Base-by-base conservation (phyloP, 2,888 invertebrate species). In the Sesia bembeciformis region DNA sequence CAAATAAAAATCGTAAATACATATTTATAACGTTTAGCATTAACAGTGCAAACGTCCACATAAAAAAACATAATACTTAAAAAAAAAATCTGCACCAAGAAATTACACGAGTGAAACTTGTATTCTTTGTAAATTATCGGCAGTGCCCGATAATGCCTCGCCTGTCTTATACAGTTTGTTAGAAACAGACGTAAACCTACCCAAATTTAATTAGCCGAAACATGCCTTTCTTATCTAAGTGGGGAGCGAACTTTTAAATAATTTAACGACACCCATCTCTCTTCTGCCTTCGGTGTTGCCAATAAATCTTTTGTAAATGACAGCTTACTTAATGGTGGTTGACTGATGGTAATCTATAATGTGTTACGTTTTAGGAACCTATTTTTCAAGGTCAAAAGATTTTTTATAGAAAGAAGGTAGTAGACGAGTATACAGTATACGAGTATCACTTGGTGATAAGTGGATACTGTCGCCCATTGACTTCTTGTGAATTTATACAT, bases 191-290 rank as follows among this genome's bases (percentile, higher is more conserved):
- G 42, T 8, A 50, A 51, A 51, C 50, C 51, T 39, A 23, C 6
- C 42, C 53, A 52, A 55, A 57, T 57, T 55, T 53, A 53, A 55
- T 57, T 57, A 57, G 49, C 46, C 52, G 43, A 43, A 51, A 54
- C 3, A 38, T 39, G 7, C 38, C 50, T 50, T 39, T 39, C 50
- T 38, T 39, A 50, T 5, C 5, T 39, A 50, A 50, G 7, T 50
- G 39, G 39, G 4, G 50, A 7, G 38, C 38, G 39, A 39, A 39
- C 38, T 50, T 50, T 50, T 50, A 50, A 60, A 63, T 63, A 61
- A 60, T 62, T 62, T 58, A 54, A 51, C 52, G 8, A 41, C 56
- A 56, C 58, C 59, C 60, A 59, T 60, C 60, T 57, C 43, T 54
- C 42, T n/a, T 56, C 49, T 8, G 2, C 52, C 54, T 49, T 55